Base-by-base conservation (phyloP, 1,140 invertebrate genomes). In the Micrasema minimum region DNA sequence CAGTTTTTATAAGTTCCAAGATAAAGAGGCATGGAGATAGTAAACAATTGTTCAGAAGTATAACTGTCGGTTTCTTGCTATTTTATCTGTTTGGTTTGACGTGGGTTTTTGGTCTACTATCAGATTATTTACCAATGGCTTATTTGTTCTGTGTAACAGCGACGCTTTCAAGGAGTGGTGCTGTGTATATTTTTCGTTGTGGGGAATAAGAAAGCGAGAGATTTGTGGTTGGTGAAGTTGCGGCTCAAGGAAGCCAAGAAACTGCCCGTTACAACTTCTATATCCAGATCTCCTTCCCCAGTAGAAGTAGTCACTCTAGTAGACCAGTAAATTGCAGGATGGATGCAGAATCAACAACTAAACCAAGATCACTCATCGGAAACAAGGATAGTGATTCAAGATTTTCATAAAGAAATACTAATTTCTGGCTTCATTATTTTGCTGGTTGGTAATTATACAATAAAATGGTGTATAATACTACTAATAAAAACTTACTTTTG, bases 121-220 rank as follows among this genome's bases (percentile, higher is more conserved):
- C 79, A 0, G 77, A 71, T 22, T 80, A 82, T 66, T 65, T 85
- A 0, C 78, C 83, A 0, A 79, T 80, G n/a, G 79, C 82, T 1
- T 86, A 85, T 69, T 71, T 87, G 5, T 87, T 87, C 72, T 84
- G 82, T 38, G 73, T 86, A 9, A 83, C 82, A 1, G 81, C 80
- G 0, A 85, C 85, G 0, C 80, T 82, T n/a, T 53, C 86, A 87
- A 79, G 86, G 86, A 0, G 82, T 85, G 37, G 80, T 86, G 10
- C 70, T 87, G 38, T 87, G 85, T 72, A 35, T 86, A 12, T 87
- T 87, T 76, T 86, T 86, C 69, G 80, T 87, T 1, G 38, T 85
- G 2, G 81, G 83, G 12, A 85, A 86, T 74, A 84, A 84, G 61
- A 85, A 84, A 75, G 85, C 85, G 0, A 79, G 85, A 48, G 81